Evolutionary conservation across 2,888 invertebrate species (phyloP).

Genomic region (Zhuqinia jingwanae): DNA sequence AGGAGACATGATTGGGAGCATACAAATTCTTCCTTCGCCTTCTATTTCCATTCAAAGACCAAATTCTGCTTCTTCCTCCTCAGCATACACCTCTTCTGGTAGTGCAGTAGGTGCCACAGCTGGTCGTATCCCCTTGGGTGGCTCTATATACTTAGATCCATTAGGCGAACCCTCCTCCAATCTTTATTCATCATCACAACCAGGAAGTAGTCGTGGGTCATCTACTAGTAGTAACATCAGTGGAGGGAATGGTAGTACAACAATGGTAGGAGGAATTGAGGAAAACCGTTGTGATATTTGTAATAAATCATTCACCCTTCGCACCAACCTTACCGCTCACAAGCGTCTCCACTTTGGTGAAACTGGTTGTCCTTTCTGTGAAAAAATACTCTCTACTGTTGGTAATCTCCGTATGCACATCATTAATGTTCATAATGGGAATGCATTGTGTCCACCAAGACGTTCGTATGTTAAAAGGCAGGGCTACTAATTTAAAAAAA

Average conservation of each 20-base stretch:
- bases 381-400: slow-evolving; percentile 74
- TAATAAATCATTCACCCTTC: slow-evolving; percentile 75
- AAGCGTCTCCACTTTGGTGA: slow-evolving; percentile 75
- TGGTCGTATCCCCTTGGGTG: slow-evolving; percentile 13
- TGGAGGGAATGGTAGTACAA: slow-evolving; percentile 5
- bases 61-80: neutral
- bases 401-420: slow-evolving; percentile 75
- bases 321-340: slow-evolving; percentile 76
- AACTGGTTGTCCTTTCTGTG: slow-evolving; percentile 75
- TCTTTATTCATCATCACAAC: slow-evolving; percentile 11
- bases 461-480: slow-evolving; percentile 63
- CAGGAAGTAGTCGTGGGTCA: slow-evolving; percentile 43
- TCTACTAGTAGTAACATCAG: slow-evolving; percentile 9
- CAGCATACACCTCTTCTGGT: neutral
- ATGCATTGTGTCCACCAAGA: slow-evolving; percentile 62
- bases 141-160: slow-evolving; percentile 43
- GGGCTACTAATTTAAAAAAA: slow-evolving; percentile 33
- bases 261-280: slow-evolving; percentile 7
- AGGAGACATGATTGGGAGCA: slow-evolving; percentile 57
- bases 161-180: slow-evolving; percentile 25
- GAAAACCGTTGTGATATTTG: slow-evolving; percentile 76
- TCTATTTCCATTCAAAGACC: slow-evolving; percentile 58
- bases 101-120: neutral
- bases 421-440: slow-evolving; percentile 72
- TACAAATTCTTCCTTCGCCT: slow-evolving; percentile 54